These are phyloP conservation scores for Heliothis virescens DNA, from an alignment of 1,140 invertebrate species.

Conservation along the genomic window DNA sequence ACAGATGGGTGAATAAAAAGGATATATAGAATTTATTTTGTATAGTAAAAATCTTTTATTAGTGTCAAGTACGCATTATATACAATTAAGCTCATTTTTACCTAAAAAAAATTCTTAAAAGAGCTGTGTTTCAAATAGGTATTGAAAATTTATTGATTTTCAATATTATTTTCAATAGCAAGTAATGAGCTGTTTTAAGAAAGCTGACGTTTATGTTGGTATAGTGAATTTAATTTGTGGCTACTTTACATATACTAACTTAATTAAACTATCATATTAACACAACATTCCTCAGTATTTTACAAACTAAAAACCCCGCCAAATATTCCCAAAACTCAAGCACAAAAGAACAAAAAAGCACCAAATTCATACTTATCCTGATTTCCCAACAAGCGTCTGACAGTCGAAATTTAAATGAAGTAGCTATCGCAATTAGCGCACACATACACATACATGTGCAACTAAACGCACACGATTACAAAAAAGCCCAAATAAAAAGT, in stretches of 20 bases:
- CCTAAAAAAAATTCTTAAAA: no score
- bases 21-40: no score
- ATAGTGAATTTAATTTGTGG: neutral
- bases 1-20: neutral
- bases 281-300: neutral
- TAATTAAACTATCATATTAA: neutral
- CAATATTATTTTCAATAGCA: no score
- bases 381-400: constrained; percentile 70
- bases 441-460: constrained; percentile 60
- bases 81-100: no score
- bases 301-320: neutral
- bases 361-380: constrained; percentile 59
- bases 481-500: constrained; percentile 77
- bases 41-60: no score
- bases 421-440: constrained; percentile 85
- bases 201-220: no score
- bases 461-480: constrained; percentile 69
- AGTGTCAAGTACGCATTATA: no score
- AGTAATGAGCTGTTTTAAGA: no score
- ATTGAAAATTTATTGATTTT: no score
- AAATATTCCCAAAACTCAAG: neutral
- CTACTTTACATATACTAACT: neutral
- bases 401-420: constrained; percentile 86
- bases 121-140: no score
- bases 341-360: neutral